A percentile compares a stretch with the other conserved stretches of the same genome.
Evolutionary conservation across 1,140 invertebrate species (phyloP).

Genomic region (Drosophila nikananu): DNA sequence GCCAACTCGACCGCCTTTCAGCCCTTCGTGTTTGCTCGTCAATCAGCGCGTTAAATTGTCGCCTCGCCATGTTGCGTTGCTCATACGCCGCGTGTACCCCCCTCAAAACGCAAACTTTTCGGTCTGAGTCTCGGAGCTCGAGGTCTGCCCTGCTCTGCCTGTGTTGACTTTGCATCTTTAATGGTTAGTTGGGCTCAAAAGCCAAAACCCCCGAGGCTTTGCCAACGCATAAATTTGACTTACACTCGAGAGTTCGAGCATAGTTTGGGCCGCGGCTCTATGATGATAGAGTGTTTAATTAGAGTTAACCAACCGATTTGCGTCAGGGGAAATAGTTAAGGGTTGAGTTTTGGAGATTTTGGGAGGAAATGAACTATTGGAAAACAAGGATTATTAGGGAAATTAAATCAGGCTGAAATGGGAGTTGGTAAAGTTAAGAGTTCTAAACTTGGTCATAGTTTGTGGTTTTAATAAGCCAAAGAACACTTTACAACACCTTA

Average conservation of each 20-base stretch:
- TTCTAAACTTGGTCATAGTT: not conserved
- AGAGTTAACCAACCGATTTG: slow-evolving; percentile 13
- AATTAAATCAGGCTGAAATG: not conserved
- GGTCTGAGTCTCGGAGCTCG: slow-evolving; percentile 8
- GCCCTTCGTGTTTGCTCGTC: slow-evolving; percentile 48
- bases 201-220: slow-evolving; percentile 11
- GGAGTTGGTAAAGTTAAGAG: not conserved
- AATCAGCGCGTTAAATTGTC: slow-evolving; percentile 69
- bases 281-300: slow-evolving; percentile 30
- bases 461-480: not conserved
- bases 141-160: not conserved
- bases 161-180: slow-evolving; percentile 74
- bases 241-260: slow-evolving; percentile 17
- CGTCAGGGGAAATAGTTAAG: slow-evolving; percentile 1
- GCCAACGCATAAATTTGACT: slow-evolving; percentile 29
- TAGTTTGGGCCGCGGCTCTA: not conserved
- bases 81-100: slow-evolving; percentile 55
- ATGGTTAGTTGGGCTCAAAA: slow-evolving; percentile 41
- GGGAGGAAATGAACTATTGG: not conserved
- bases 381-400: not conserved
- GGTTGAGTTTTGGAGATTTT: slow-evolving; percentile 2
- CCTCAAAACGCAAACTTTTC: slow-evolving; percentile 35
- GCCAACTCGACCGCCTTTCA: slow-evolving; percentile 15
- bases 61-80: slow-evolving; percentile 34
- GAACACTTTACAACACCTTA: not conserved